Conservation (phyloP, 1,140 invertebrate genomes). For the Tyrophagus putrescentiae region DNA sequence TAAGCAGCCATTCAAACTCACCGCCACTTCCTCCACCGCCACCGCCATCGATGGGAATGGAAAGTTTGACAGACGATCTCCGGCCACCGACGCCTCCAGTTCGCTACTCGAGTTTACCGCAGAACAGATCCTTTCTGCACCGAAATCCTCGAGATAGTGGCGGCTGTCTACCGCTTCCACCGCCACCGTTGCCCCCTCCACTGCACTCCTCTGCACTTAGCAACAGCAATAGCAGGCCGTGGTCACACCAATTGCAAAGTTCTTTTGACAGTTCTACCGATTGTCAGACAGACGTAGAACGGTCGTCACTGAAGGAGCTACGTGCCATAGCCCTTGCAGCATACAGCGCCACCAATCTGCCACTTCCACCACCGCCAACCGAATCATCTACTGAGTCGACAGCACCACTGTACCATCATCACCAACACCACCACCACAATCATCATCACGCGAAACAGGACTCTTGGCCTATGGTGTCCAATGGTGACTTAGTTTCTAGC, state of each 20-base stretch:
- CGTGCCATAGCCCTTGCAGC: neutral
- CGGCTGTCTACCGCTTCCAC: neutral
- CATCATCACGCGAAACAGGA: conserved; percentile 1
- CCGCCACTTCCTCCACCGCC: neutral
- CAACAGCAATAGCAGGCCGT: neutral
- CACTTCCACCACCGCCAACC: too few species aligned
- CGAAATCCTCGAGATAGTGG: neutral
- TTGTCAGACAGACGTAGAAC: conserved; percentile 5
- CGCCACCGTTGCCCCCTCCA: neutral
- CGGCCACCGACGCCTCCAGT: conserved; percentile 15
- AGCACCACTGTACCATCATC: too few species aligned
- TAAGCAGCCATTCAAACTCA: neutral
- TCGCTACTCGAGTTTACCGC: conserved; percentile 16
- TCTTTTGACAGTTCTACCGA: neutral
- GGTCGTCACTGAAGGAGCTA: too few species aligned
- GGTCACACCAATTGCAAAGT: neutral
- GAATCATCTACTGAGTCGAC: too few species aligned
- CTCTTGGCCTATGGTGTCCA: neutral
- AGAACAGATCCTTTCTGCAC: neutral
- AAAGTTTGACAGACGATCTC: neutral
- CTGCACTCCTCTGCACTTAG: neutral
- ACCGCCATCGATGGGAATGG: neutral
- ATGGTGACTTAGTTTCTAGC: too few species aligned
- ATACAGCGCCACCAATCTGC: neutral
- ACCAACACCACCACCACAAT: neutral